phyloP scores from a whole-genome alignment of 2,113 vertebrate species.

The Cinclus mexicanus region DNA sequence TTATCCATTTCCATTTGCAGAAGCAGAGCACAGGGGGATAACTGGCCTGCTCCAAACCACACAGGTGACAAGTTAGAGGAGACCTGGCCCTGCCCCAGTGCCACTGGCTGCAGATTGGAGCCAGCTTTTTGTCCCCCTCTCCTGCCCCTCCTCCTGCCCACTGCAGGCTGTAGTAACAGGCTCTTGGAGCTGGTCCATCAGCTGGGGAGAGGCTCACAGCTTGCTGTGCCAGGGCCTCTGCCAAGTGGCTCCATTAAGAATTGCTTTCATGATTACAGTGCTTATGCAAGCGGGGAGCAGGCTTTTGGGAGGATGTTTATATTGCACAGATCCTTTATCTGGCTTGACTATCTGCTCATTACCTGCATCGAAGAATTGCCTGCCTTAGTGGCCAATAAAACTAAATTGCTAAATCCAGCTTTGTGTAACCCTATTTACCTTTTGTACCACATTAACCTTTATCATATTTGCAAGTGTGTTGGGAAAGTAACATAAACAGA shows the following conservation, averaged over 20 bases:
- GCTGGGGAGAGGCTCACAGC: slow-evolving; percentile 46
- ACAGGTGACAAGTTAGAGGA: not conserved
- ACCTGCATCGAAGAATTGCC: slow-evolving; percentile 62
- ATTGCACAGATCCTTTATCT: slow-evolving; percentile 57
- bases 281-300: slow-evolving; percentile 44
- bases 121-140: not conserved
- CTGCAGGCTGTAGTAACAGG: slow-evolving; percentile 11
- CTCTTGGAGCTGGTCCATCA: not conserved
- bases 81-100: not conserved
- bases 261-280: slow-evolving; percentile 44
- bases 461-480: slow-evolving; percentile 58
- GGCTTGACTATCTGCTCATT: slow-evolving; percentile 59
- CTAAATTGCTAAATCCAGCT: slow-evolving; percentile 65
- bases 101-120: not conserved
- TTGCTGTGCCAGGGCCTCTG: slow-evolving; percentile 52
- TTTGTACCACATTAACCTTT: slow-evolving; percentile 66
- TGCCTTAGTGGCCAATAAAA: slow-evolving; percentile 57
- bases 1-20: not conserved
- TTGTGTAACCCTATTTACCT: slow-evolving; percentile 65
- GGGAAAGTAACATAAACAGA: slow-evolving; percentile 67
- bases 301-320: slow-evolving; percentile 67
- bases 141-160: not conserved
- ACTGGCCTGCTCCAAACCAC: not conserved
- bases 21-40: not conserved
- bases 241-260: slow-evolving; percentile 63